These are phyloP conservation scores for Trematomus loennbergii DNA, from an alignment of 2,113 vertebrate species.

Conservation along the genomic window DNA sequence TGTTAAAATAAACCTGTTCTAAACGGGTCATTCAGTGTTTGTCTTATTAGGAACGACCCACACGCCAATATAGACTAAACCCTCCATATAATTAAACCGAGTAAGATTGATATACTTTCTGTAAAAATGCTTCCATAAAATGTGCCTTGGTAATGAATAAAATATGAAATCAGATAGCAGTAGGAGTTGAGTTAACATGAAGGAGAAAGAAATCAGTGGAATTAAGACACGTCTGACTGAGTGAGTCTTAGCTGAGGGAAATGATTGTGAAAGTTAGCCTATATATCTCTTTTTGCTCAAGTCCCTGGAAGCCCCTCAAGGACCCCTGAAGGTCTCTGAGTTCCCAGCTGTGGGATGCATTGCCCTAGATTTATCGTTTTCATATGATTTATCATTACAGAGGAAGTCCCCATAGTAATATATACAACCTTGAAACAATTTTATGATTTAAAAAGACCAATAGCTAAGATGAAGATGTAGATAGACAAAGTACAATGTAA, in stretches of 20 bases:
- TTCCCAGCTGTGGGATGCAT: conserved; percentile 26
- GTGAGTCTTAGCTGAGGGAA: conserved; percentile 9
- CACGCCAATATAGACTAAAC: neutral
- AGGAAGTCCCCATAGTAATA: neutral
- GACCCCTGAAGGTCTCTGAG: conserved; percentile 57
- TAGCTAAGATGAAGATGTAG: neutral
- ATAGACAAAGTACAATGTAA: neutral
- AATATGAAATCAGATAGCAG: neutral
- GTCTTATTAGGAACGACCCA: neutral
- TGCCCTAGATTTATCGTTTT: conserved; percentile 58
- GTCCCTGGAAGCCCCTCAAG: conserved; percentile 48
- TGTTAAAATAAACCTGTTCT: neutral
- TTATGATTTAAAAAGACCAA: neutral
- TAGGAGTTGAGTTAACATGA: neutral
- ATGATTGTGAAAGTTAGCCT: conserved; percentile 34
- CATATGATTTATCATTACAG: conserved; percentile 29
- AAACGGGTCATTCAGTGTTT: neutral
- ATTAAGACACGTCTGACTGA: neutral
- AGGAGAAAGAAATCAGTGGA: neutral
- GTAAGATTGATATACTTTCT: neutral
- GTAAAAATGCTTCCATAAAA: neutral
- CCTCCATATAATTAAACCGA: too few relatives aligned
- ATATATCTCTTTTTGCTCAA: conserved; percentile 41
- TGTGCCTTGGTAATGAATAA: neutral
- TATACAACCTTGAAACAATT: conserved; percentile 10